Evolutionary conservation across 2,113 vertebrate species (phyloP), one percentile per base, ranked within the genome.

Genomic region (Haemorhous mexicanus): DNA sequence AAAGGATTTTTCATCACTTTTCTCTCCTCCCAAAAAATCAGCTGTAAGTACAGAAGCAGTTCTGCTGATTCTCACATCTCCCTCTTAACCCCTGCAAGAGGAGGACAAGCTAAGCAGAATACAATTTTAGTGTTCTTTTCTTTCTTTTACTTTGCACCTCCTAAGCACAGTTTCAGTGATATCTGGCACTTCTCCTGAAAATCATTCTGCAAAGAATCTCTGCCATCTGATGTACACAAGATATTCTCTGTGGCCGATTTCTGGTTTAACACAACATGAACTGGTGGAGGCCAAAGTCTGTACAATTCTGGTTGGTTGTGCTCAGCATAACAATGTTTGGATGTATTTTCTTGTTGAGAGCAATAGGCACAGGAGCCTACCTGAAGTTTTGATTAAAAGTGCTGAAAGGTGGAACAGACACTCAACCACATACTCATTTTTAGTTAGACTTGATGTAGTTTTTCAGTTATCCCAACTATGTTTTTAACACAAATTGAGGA

Each of bases 111-210:
- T 37, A 72, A 79, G 56, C 80, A 87, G 89, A 72, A 62, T 72
- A 46, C 53, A 59, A 5, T 33, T 69, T 75, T 23, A 18, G 32
- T 69, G n/a, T 64, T 89, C 74, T 87, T 92, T 77, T 77, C 89
- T 82, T 92, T 94, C 64, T 52, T 67, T 79, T 89, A 43, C 44
- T 90, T 94, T 84, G 91, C 89, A 81, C 77, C 91, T 94, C 91
- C 87, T 84, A 56, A 91, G 69, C 76, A 81, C 75, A 52, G 73
- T 84, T 89, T 58, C 6, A 9, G 56, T 93, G 87, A 16, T 89
- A 93, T 41, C 62, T 94, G 87, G 87, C 81, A 87, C 77, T 89
- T 64, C 33, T 91, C 46, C 76, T 89, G 61, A 84, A 88, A 81
- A 82, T 58, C 44, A 52, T 82, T 73, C 80, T 94, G 94, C 52